phyloP scores from a whole-genome alignment of 1,140 invertebrate species.

The Liolophura sinensis region DNA sequence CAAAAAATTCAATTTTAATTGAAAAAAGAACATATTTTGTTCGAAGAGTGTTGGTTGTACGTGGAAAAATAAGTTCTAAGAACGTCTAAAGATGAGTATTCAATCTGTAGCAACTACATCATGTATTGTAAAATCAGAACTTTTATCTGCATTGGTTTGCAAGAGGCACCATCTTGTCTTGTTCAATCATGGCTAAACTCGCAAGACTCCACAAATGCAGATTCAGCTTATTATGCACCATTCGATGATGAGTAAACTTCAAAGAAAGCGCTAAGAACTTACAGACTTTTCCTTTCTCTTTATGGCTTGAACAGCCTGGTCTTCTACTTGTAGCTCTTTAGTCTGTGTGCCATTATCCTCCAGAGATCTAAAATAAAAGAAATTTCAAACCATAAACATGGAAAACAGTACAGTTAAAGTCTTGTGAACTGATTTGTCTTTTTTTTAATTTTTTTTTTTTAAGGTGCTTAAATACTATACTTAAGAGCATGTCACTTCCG shows the following conservation, averaged over 20 bases:
- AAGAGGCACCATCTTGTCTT: too few species aligned
- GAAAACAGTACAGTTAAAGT: not conserved
- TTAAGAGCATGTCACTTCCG: not conserved
- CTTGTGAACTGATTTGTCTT: not conserved
- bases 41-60: too few species aligned
- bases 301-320: slow-evolving; percentile 33
- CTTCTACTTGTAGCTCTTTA: slow-evolving; percentile 26
- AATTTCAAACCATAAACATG: not conserved
- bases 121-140: too few species aligned
- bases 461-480: not conserved
- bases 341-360: slow-evolving; percentile 33
- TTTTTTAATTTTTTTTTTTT: not conserved
- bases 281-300: slow-evolving; percentile 31
- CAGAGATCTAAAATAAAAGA: slow-evolving; percentile 22
- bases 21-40: too few species aligned
- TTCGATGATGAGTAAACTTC: not conserved
- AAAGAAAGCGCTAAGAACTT: slow-evolving; percentile 4
- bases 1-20: not conserved
- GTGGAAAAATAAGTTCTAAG: too few species aligned
- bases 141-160: too few species aligned
- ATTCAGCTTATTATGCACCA: too few species aligned
- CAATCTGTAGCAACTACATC: too few species aligned
- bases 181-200: too few species aligned
- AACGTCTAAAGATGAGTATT: too few species aligned
- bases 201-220: too few species aligned